A percentile compares a stretch with the other conserved stretches of the same genome.
These are phyloP conservation scores for Pardosa pseudoannulata DNA, from an alignment of 2,888 invertebrate genomes.

Conservation along the genomic window DNA sequence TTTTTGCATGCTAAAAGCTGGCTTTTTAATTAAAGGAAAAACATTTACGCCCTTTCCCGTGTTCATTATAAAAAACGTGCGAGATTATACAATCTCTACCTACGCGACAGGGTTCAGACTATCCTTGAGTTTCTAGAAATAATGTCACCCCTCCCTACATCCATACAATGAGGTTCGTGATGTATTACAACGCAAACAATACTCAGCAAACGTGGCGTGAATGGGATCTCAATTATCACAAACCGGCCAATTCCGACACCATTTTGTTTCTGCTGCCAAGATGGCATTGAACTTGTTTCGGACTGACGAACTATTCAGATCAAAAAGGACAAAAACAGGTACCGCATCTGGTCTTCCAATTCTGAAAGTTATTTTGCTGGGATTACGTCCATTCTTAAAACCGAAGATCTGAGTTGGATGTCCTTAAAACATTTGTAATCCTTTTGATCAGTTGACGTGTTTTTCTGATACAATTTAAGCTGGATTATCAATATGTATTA, in stretches of 20 bases:
- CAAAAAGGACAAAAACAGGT: too few species aligned
- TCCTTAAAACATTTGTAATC: too few species aligned
- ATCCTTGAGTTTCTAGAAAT: slow-evolving; percentile 22
- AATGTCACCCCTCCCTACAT: slow-evolving; percentile 13
- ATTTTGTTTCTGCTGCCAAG: not conserved
- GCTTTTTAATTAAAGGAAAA: not conserved
- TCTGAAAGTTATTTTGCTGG: too few species aligned
- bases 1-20: not conserved
- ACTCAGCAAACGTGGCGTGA: slow-evolving; percentile 15
- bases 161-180: slow-evolving; percentile 27
- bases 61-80: not conserved
- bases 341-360: too few species aligned
- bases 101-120: not conserved
- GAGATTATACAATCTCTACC: not conserved
- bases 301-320: too few species aligned
- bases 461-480: too few species aligned
- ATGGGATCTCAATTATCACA: not conserved
- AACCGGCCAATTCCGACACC: not conserved
- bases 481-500: too few species aligned
- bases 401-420: too few species aligned
- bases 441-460: too few species aligned
- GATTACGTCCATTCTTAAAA: too few species aligned
- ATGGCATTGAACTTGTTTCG: too few species aligned
- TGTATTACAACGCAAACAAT: not conserved
- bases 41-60: not conserved